Conservation (phyloP, 92 coral and sea anemone species). For the Porites divaricata region DNA sequence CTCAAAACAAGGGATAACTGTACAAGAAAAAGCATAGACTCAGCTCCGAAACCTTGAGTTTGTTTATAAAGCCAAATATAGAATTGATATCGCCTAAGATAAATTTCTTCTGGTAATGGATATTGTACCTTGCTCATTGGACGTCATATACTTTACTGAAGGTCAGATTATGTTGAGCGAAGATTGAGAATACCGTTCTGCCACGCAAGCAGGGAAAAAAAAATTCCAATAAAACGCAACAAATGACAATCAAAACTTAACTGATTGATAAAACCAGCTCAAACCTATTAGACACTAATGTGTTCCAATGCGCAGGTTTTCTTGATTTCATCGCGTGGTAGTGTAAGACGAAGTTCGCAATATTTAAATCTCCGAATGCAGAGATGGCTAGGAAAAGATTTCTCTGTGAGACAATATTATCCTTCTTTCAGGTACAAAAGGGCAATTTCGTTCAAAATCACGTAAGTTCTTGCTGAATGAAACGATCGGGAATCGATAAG, state of each 20-base stretch:
- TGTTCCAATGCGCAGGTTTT: background rate
- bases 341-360: background rate
- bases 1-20: background rate
- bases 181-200: background rate
- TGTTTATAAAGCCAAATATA: background rate
- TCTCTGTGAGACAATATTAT: background rate
- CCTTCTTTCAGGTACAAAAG: background rate
- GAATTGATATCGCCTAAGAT: background rate
- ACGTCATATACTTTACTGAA: background rate
- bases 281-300: background rate
- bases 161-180: background rate
- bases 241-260: background rate
- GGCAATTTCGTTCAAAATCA: background rate
- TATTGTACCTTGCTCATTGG: background rate
- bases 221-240: background rate
- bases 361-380: background rate
- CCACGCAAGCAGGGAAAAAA: background rate
- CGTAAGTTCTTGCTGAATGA: background rate
- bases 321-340: constrained; percentile 20
- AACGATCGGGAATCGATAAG: background rate
- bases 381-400: background rate
- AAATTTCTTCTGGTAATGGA: background rate
- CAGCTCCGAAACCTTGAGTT: constrained; percentile 8
- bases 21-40: background rate
- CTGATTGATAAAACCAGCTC: background rate